Evolutionary conservation across 2,113 vertebrate genomes (phyloP).

Genomic region (Bombycilla garrulus): DNA sequence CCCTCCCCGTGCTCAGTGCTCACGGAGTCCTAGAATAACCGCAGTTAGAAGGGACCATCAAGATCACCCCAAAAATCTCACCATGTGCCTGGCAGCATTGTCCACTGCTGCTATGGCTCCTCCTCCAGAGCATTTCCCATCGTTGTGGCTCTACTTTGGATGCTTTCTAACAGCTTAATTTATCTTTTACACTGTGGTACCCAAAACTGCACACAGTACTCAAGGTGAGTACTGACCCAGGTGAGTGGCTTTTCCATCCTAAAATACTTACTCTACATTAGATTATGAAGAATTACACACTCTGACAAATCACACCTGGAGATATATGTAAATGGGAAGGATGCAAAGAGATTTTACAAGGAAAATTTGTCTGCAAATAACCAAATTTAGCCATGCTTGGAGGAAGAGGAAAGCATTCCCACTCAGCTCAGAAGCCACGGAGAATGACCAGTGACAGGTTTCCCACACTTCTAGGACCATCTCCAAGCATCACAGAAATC

Average conservation of each 20-base stretch:
- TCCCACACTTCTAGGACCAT: background rate
- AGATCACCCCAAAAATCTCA: background rate
- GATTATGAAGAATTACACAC: background rate
- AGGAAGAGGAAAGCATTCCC: background rate
- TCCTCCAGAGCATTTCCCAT: background rate
- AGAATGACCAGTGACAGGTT: background rate
- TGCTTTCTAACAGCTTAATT: background rate
- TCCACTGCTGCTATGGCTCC: background rate
- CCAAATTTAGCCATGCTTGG: background rate
- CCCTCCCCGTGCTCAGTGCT: background rate
- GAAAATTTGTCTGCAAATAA: background rate
- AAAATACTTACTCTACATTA: background rate
- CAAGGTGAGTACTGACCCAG: background rate
- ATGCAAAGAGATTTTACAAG: background rate
- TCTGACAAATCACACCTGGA: background rate
- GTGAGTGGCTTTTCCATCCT: background rate
- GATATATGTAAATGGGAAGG: background rate
- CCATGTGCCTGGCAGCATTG: background rate
- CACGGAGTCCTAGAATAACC: background rate
- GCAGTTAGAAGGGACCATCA: background rate
- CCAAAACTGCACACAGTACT: background rate
- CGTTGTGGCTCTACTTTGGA: background rate
- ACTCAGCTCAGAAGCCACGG: background rate
- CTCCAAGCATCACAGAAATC: background rate
- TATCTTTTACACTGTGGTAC: background rate